Evolutionary conservation across 2,888 invertebrate genomes (phyloP), one percentile per base, ranked within the genome.

Genomic region (Girardia tigrina): DNA sequence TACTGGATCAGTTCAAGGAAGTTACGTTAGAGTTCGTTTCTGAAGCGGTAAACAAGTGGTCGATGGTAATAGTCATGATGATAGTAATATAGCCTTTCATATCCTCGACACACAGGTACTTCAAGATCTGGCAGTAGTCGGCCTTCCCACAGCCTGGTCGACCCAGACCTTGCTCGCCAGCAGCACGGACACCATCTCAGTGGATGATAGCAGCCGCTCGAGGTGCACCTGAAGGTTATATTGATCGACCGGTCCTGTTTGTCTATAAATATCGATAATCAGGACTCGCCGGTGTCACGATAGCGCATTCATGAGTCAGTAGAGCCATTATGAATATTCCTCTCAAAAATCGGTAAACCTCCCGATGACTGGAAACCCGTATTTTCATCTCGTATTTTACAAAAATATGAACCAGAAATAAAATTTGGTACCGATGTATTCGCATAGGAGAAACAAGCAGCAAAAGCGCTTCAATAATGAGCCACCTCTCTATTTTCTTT

Each of bases 71-170:
- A 8, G 23, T 56, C 56, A 56, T 36, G 16, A 12, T 36, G 16
- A 36, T 12, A n/a, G n/a, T 16, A 20, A n/a, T 0, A 28, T 29
- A 42, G 26, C 86, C 88, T 87, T 82, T 89, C 90, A 90, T 89
- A 82, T 90, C 89, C 84, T 90, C 89, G 12, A 90, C 97, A 70
- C 93, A 92, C 79, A 97, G 94, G 84, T 98, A 97, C 86, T 94
- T 93, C 78, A 99, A 87, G 82, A 99, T 98, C 88, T 98, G 97
- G 86, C 98, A 98, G 86, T 97, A 98, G 86, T 98, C 98, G 29
- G 98, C 97, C 87, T 99, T 99, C 98, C 98, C 26, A 98, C 97
- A 29, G 98, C 98, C 86, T 99, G 98, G 85, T 98, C 98, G 83
- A 99, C 98, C 98, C 98, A 98, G 23, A 98, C 95, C 86, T 98